These are phyloP conservation scores for Pristionchus arcanus DNA, from an alignment of 2,888 invertebrate species.

Conservation along the genomic window DNA sequence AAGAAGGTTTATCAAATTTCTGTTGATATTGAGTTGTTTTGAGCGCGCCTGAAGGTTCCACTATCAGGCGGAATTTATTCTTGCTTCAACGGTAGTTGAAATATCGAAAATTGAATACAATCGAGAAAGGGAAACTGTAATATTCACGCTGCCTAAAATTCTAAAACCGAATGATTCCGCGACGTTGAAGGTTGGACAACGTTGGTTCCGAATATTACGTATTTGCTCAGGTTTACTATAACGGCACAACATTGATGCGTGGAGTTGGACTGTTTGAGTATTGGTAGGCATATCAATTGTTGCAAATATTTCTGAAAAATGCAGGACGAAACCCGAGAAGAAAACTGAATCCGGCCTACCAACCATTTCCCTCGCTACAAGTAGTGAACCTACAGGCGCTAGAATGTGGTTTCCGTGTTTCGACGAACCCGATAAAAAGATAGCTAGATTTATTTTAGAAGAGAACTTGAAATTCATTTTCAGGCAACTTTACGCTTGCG, in stretches of 20 bases:
- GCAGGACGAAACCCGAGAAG: too few species aligned
- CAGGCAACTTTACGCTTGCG: neutral
- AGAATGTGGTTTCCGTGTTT: slow-evolving; percentile 4
- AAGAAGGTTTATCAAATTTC: neutral
- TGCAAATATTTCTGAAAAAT: too few species aligned
- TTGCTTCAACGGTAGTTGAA: neutral
- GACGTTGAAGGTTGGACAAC: neutral
- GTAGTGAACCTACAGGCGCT: neutral
- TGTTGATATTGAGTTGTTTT: neutral
- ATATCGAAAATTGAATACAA: neutral
- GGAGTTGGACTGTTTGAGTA: neutral
- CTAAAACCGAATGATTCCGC: neutral
- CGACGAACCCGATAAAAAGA: slow-evolving; percentile 23
- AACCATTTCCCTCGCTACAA: neutral
- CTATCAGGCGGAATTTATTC: neutral
- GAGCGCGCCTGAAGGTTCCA: too few species aligned
- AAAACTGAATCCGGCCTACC: neutral
- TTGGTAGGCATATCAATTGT: too few species aligned
- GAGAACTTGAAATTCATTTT: neutral
- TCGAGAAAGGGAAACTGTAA: neutral
- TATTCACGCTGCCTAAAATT: neutral
- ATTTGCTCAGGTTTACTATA: neutral
- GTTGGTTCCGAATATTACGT: neutral
- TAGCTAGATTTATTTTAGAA: neutral
- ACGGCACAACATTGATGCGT: neutral